These are phyloP conservation scores for Drosophila maculinotata DNA, from an alignment of 2,888 invertebrate genomes.

Conservation along the genomic window DNA sequence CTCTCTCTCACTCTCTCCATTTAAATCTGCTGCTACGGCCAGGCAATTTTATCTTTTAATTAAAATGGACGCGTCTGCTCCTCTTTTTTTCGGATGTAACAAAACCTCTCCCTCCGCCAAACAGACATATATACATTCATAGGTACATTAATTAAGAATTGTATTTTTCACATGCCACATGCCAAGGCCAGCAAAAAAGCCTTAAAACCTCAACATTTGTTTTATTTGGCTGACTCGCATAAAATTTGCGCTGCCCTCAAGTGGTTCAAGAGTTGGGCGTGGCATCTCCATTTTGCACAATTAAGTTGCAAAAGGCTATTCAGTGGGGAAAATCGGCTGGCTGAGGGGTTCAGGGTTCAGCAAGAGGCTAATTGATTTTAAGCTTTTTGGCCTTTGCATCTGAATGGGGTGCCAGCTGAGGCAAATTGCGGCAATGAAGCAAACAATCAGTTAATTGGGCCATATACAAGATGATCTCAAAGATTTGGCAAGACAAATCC, in stretches of 20 bases:
- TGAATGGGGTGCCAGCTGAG: constrained; percentile 38
- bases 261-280: constrained; percentile 28
- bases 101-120: neutral
- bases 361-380: constrained; percentile 71
- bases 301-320: constrained; percentile 52
- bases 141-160: constrained; percentile 73
- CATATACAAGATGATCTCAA: constrained; percentile 29
- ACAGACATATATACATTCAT: constrained; percentile 18
- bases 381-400: constrained; percentile 56
- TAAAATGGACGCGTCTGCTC: constrained; percentile 70
- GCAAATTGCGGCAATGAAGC: constrained; percentile 35
- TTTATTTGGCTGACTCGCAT: constrained; percentile 67
- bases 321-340: neutral
- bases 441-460: constrained; percentile 42
- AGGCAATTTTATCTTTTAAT: constrained; percentile 76
- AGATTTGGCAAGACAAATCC: constrained; percentile 18
- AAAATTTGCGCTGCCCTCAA: constrained; percentile 50
- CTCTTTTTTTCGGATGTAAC: constrained; percentile 20
- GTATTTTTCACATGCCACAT: constrained; percentile 57
- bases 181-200: constrained; percentile 41
- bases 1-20: constrained; percentile 5
- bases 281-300: constrained; percentile 60
- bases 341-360: constrained; percentile 44
- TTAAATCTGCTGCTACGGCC: constrained; percentile 38
- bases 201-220: constrained; percentile 61